Conservation (phyloP, 2,797 vertebrate species). For the Enoplosus armatus region DNA sequence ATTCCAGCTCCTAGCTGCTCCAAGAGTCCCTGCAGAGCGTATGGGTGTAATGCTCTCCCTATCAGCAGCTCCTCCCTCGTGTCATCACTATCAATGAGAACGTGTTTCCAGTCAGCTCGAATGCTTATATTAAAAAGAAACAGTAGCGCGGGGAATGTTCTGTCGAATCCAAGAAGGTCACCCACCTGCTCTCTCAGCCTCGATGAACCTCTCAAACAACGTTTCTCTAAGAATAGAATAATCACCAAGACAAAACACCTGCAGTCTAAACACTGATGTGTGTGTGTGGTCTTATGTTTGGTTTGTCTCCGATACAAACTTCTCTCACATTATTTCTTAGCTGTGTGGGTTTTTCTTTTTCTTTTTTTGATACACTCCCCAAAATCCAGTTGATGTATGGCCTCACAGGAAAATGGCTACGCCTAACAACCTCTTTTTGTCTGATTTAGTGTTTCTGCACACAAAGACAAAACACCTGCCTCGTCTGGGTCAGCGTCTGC, state of each 20-base stretch:
- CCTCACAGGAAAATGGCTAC: background rate
- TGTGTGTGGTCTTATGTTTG: slow-evolving; percentile 28
- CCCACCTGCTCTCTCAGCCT: slow-evolving; percentile 59
- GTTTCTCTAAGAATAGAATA: slow-evolving; percentile 61
- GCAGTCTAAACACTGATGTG: slow-evolving; percentile 61
- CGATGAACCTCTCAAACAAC: slow-evolving; percentile 35
- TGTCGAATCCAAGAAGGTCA: slow-evolving; percentile 50
- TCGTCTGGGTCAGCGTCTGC: background rate
- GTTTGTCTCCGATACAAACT: slow-evolving; percentile 37
- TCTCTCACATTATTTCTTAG: background rate
- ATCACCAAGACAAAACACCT: slow-evolving; percentile 70
- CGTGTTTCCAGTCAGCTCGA: slow-evolving; percentile 17
- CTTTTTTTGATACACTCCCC: background rate
- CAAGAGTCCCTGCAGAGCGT: background rate
- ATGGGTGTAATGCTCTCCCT: background rate
- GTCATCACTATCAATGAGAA: slow-evolving; percentile 17
- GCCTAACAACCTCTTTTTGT: background rate
- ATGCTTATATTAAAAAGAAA: slow-evolving; percentile 5
- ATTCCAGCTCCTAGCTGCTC: background rate
- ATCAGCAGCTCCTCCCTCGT: background rate
- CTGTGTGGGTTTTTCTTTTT: too few species aligned
- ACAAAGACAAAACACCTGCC: slow-evolving; percentile 27
- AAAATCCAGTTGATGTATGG: background rate
- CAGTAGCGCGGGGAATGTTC: slow-evolving; percentile 12
- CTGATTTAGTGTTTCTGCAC: background rate